These are phyloP conservation scores for Nycticryphes semicollaris DNA, from an alignment of 2,113 vertebrate species.

Conservation along the genomic window DNA sequence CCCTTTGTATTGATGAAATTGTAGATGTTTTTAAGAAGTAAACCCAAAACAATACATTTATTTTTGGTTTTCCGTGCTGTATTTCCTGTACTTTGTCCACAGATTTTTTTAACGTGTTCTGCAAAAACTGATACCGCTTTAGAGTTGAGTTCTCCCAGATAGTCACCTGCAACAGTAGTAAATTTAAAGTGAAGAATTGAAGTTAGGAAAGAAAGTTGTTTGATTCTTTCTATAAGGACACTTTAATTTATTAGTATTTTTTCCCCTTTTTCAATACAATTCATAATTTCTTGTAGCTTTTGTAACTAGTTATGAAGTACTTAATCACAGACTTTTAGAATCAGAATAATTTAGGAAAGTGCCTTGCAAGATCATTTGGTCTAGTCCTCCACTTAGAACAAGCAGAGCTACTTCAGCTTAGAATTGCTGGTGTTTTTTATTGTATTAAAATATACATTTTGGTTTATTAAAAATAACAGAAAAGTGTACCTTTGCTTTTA, in stretches of 20 bases:
- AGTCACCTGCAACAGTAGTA: neutral
- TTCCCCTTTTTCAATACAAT: neutral
- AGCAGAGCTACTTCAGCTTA: neutral
- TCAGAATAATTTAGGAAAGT: neutral
- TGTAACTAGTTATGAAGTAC: neutral
- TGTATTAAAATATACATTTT: neutral
- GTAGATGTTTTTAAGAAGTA: no score
- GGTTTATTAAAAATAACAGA: neutral
- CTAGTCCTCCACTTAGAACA: neutral
- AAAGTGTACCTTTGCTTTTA: neutral
- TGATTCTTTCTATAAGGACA: neutral
- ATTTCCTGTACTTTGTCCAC: neutral
- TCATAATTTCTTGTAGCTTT: neutral
- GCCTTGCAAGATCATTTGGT: neutral
- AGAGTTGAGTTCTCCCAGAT: neutral
- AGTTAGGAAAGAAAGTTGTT: neutral
- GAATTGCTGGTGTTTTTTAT: neutral
- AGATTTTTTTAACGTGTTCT: neutral
- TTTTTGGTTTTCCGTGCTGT: neutral
- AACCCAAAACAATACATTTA: neutral
- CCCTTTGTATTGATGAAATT: neutral
- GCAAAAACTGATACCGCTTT: neutral
- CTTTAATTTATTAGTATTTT: neutral
- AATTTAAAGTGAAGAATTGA: neutral
- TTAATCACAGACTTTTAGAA: neutral